These are phyloP conservation scores for Alcis repandata DNA, from an alignment of 2,888 invertebrate species.

Conservation along the genomic window DNA sequence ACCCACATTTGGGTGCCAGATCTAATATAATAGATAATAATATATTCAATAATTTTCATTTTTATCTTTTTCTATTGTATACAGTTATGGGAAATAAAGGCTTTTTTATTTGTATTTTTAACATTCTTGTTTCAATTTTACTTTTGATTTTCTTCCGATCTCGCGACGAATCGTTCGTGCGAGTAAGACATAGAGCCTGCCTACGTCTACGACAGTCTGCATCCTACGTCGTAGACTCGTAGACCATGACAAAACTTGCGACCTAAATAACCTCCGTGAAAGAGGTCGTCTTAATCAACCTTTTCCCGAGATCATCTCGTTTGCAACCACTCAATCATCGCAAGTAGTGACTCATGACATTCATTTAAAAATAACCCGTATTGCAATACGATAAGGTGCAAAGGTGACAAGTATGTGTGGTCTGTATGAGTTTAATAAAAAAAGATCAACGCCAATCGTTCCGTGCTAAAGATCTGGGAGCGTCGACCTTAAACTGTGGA, in stretches of 20 bases:
- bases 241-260: background rate
- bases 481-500: slow-evolving; percentile 72
- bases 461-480: slow-evolving; percentile 80
- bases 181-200: background rate
- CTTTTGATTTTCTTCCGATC: too few species aligned
- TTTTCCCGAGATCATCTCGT: slow-evolving; percentile 53
- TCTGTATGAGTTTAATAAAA: slow-evolving; percentile 71
- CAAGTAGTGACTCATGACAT: slow-evolving; percentile 41
- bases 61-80: too few species aligned
- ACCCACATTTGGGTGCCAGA: too few species aligned
- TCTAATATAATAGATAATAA: too few species aligned
- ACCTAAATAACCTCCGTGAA: slow-evolving; percentile 8
- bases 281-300: slow-evolving; percentile 33
- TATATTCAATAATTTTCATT: too few species aligned
- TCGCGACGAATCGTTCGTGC: too few species aligned
- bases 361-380: slow-evolving; percentile 32
- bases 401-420: slow-evolving; percentile 51
- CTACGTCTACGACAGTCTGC: background rate
- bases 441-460: slow-evolving; percentile 78
- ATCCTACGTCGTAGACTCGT: slow-evolving; percentile 11
- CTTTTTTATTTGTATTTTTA: too few species aligned
- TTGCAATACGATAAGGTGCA: slow-evolving; percentile 41
- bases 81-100: too few species aligned
- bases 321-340: slow-evolving; percentile 50
- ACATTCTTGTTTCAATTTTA: too few species aligned